Evolutionary conservation across 2,797 vertebrate species (phyloP).

Genomic region (Pipistrellus kuhlii): DNA sequence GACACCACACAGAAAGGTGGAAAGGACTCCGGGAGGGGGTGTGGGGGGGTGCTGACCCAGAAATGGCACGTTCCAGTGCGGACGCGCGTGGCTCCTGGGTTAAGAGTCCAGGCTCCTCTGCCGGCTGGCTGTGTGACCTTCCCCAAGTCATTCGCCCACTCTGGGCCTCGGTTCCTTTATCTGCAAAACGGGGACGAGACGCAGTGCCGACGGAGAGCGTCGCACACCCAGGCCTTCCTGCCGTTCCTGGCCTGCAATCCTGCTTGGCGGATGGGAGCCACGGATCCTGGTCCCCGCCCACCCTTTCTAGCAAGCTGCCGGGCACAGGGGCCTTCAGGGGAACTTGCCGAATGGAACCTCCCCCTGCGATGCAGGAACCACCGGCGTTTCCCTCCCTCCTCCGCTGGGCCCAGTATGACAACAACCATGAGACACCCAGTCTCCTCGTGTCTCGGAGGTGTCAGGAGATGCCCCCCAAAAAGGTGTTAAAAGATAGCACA

Average conservation of each 20-base stretch:
- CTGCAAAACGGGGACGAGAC: neutral
- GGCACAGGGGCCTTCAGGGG: neutral
- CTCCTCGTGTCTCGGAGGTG: neutral
- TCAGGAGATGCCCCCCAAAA: neutral
- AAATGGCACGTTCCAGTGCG: neutral
- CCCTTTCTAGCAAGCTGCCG: neutral
- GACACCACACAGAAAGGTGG: neutral
- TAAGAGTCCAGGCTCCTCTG: neutral
- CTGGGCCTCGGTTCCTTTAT: neutral
- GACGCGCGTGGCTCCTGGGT: neutral
- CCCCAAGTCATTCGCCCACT: neutral
- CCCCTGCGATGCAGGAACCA: too few species aligned
- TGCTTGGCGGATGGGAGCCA: rapidly evolving
- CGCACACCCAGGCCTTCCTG: rapidly evolving
- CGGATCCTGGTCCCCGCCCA: neutral
- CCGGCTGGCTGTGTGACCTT: neutral
- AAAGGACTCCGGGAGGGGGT: neutral
- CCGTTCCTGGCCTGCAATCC: neutral
- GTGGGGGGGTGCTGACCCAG: rapidly evolving
- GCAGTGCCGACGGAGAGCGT: rapidly evolving
- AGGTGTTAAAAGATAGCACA: rapidly evolving
- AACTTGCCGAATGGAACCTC: neutral
- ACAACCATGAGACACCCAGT: neutral
- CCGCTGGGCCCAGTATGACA: neutral
- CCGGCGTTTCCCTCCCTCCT: rapidly evolving